Percentiles rank a stretch among this genome's conserved stretches.
phyloP scores from a whole-genome alignment of 2,888 invertebrate species.

The Leucophenga montana region DNA sequence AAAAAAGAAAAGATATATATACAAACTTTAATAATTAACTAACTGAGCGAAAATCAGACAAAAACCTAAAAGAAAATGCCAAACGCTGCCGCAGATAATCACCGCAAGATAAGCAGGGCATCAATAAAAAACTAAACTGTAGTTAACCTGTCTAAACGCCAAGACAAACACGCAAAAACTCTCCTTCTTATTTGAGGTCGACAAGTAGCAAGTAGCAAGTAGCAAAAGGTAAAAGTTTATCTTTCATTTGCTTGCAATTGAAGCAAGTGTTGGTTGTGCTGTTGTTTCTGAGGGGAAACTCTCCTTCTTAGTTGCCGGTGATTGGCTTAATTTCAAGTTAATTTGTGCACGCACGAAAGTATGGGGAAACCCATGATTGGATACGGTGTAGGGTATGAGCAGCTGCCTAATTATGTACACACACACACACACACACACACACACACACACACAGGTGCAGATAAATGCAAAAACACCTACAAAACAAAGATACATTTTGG shows the following conservation, averaged over 20 bases:
- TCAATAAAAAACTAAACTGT: conserved; percentile 22
- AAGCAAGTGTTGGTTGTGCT: conserved; percentile 35
- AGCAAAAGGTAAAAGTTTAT: conserved; percentile 49
- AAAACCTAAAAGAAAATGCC: background rate
- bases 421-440: conserved; percentile 12
- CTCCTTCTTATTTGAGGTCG: conserved; percentile 2
- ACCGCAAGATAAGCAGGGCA: conserved; percentile 20
- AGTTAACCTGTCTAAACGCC: conserved; percentile 3
- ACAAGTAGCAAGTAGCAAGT: background rate
- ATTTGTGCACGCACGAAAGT: conserved; percentile 11
- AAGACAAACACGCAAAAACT: background rate
- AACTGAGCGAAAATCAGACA: background rate
- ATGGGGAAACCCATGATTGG: background rate
- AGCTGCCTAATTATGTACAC: conserved; percentile 60
- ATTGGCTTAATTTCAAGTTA: conserved; percentile 35
- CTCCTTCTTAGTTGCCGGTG: background rate
- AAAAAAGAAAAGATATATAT: background rate
- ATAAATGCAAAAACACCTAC: background rate
- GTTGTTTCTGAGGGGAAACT: background rate
- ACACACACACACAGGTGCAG: background rate
- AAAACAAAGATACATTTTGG: background rate
- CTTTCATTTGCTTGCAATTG: conserved; percentile 58
- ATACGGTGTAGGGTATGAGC: conserved; percentile 31
- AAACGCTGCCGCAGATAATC: conserved; percentile 16
- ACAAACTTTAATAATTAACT: conserved; percentile 23